Evolutionary conservation across 1,140 invertebrate genomes (phyloP).

Genomic region (Eufriesea mexicana): DNA sequence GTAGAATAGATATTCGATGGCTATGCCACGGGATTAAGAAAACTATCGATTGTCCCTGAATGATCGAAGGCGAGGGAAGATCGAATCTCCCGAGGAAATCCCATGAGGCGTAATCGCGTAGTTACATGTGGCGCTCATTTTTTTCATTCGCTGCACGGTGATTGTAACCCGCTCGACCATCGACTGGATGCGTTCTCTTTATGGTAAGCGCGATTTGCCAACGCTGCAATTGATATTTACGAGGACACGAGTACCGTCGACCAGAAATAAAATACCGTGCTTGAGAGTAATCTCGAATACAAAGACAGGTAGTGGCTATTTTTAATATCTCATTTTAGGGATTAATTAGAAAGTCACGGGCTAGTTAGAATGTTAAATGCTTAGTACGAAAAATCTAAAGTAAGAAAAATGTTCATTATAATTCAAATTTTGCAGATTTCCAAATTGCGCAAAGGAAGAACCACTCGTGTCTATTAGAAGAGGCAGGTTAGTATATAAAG

Average conservation of each 20-base stretch:
- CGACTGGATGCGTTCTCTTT: constrained; percentile 49
- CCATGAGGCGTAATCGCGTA: constrained; percentile 35
- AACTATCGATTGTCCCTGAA: constrained; percentile 68
- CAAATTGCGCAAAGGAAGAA: too few relatives aligned
- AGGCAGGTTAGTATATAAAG: too few relatives aligned
- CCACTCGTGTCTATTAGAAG: too few relatives aligned
- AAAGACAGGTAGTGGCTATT: neutral
- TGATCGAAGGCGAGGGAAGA: constrained; percentile 42
- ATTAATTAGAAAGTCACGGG: neutral
- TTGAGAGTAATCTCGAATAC: neutral
- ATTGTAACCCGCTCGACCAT: constrained; percentile 30
- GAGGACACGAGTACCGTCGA: constrained; percentile 18
- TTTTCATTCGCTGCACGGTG: neutral
- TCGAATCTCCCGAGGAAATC: constrained; percentile 61
- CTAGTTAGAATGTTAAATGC: neutral
- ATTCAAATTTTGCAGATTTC: too few relatives aligned
- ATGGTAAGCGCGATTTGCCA: constrained; percentile 32
- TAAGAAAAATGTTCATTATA: too few relatives aligned
- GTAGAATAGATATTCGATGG: constrained; percentile 12
- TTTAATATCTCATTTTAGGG: neutral
- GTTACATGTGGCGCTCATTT: constrained; percentile 1
- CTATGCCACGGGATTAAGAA: constrained; percentile 29
- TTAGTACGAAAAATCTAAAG: too few relatives aligned
- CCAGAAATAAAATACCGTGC: neutral
- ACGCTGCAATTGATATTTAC: constrained; percentile 14